phyloP scores from a whole-genome alignment of 2,797 vertebrate species.

The Sebastes taczanowskii region DNA sequence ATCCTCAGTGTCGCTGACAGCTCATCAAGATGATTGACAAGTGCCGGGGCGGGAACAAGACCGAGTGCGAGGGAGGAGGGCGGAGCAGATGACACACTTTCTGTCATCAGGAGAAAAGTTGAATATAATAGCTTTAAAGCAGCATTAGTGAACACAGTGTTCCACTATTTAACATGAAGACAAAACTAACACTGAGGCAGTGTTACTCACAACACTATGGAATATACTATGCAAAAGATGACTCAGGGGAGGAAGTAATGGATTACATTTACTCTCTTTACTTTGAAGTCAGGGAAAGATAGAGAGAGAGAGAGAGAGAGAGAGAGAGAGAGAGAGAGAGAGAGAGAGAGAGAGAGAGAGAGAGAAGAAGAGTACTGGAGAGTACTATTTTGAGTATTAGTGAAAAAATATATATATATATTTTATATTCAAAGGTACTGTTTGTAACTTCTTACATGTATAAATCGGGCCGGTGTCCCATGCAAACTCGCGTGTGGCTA shows the following conservation, averaged over 20 bases:
- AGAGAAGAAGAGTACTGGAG: too few species aligned
- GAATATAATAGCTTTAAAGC: not conserved
- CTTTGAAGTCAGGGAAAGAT: not conserved
- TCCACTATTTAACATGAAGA: not conserved
- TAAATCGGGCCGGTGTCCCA: too few species aligned
- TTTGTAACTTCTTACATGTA: too few species aligned
- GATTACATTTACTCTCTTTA: not conserved
- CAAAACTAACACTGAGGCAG: not conserved
- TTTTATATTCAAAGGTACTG: too few species aligned
- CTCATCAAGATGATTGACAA: slow-evolving; percentile 33
- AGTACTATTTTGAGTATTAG: too few species aligned
- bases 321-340: not conserved
- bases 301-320: not conserved
- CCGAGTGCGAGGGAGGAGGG: not conserved
- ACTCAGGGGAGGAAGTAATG: not conserved
- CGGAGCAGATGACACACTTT: not conserved
- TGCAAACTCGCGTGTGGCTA: too few species aligned
- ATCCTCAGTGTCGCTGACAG: not conserved
- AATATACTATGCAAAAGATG: not conserved
- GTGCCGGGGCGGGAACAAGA: not conserved
- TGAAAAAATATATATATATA: too few species aligned
- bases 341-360: not conserved
- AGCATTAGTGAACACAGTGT: not conserved
- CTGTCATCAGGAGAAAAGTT: slow-evolving; percentile 14
- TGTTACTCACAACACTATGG: not conserved